Percentiles rank a stretch among this genome's conserved stretches.
Evolutionary conservation across 2,888 invertebrate species (phyloP).

Genomic region (Pseudococcus viburni): DNA sequence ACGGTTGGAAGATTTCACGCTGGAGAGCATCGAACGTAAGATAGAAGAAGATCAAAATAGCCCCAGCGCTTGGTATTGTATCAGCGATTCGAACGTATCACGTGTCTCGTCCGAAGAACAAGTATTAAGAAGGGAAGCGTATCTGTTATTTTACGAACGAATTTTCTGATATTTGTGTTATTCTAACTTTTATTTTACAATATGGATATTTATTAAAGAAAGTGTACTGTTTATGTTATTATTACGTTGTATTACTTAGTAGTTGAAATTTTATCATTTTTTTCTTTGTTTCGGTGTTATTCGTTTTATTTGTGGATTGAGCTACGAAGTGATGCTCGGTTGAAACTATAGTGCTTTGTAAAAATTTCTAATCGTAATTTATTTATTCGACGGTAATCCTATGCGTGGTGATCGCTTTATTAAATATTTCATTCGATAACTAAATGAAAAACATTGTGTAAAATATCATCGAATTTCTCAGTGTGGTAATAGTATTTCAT

Average conservation of each 20-base stretch:
- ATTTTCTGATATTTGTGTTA: slow-evolving; percentile 77
- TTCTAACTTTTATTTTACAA: slow-evolving; percentile 16
- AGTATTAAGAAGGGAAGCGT: slow-evolving; percentile 91
- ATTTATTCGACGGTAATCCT: slow-evolving; percentile 20
- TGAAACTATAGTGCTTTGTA: background rate
- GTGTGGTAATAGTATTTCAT: background rate
- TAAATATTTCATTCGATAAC: background rate
- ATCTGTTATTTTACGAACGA: slow-evolving; percentile 96
- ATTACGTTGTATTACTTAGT: slow-evolving; percentile 10
- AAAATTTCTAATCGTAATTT: slow-evolving; percentile 38
- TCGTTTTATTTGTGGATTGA: background rate
- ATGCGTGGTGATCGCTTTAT: background rate
- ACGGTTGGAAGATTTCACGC: slow-evolving; percentile 53
- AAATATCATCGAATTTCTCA: slow-evolving; percentile 42
- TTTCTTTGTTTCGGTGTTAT: slow-evolving; percentile 15
- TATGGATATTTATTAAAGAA: slow-evolving; percentile 4
- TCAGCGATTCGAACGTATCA: slow-evolving; percentile 88
- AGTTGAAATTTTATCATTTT: slow-evolving; percentile 1
- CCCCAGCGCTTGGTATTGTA: slow-evolving; percentile 83
- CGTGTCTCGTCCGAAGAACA: slow-evolving; percentile 84
- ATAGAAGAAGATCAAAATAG: slow-evolving; percentile 53
- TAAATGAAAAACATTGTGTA: background rate
- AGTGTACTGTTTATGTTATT: slow-evolving; percentile 29
- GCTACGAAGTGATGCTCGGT: background rate
- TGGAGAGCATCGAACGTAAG: slow-evolving; percentile 45